Base-by-base conservation (phyloP, 2,113 vertebrate species). In the Myotis lucifugus region DNA sequence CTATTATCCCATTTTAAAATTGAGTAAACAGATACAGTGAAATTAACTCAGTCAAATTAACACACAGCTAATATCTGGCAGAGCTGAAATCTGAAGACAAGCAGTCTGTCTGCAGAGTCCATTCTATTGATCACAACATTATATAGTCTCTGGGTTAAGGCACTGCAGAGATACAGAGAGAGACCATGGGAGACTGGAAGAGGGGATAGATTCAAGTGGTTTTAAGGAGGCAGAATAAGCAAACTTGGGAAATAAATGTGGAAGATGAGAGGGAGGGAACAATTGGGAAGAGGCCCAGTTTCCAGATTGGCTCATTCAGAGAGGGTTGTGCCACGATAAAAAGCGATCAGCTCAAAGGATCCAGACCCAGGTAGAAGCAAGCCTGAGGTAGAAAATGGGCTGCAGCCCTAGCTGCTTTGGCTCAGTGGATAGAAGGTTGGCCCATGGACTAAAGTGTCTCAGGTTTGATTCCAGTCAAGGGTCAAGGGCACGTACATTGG, bases 141-240 rank as follows among this genome's bases (percentile, higher is more conserved):
- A 67, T 85, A 72, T 46, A 66, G 56, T 74, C 56, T 90, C 79
- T 72, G 61, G 23, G 46, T 91, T 88, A 87, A 67, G 79, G 72
- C 46, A 91, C 27, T 29, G 29, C 5, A 32, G 27, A 48, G 61
- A 77, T 50, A 88, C 37, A 81, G 64, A 27, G 48, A 27, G 48
- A 93, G 54, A 85, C 64, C 34, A 88, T 54, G 14, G 69, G 29
- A 3, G 3, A 14, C 9, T 11, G 56, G 59, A 94, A 79, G 61
- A 85, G 15, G 6, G 25, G 18, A 70, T 10, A 77, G 42, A 91
- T 21, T 93, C 50, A 67, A 91, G 46, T 23, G 27, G 70, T 67
- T 95, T 93, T 94, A 73, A 91, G 81, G 54, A 94, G 50, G 52
- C 40, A 70, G 59, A 93, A n/a, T 37, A 94, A 86, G 77, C 19